Conservation (phyloP, 2,888 invertebrate species). For the Brachynemurus nebulosus region DNA sequence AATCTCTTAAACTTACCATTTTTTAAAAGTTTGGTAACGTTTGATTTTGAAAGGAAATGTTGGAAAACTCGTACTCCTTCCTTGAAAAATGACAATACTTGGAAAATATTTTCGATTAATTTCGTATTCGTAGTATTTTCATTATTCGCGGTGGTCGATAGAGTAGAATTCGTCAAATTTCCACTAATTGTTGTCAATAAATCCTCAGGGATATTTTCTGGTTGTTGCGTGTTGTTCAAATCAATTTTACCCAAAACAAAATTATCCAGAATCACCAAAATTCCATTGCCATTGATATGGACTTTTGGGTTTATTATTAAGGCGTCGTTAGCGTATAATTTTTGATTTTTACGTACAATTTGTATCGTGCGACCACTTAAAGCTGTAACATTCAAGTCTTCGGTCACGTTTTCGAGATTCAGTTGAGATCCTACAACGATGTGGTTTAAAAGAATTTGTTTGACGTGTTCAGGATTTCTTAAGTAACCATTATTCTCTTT, state of each 20-base stretch:
- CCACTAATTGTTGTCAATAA: conserved; percentile 20
- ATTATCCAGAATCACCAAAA: conserved; percentile 32
- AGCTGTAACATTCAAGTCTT: conserved; percentile 34
- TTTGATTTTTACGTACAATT: conserved; percentile 26
- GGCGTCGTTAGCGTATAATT: conserved; percentile 32
- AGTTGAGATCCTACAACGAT: conserved; percentile 41
- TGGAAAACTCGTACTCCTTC: conserved; percentile 48
- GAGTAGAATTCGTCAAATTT: conserved; percentile 14
- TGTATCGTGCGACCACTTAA: conserved; percentile 32
- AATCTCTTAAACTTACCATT: conserved; percentile 35
- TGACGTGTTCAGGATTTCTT: conserved; percentile 36
- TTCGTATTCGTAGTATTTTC: conserved; percentile 22
- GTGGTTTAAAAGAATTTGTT: conserved; percentile 43
- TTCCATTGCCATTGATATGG: conserved; percentile 30
- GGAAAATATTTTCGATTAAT: conserved; percentile 35
- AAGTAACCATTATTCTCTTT: conserved; percentile 33
- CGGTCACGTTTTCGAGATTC: conserved; percentile 34
- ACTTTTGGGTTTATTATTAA: conserved; percentile 30
- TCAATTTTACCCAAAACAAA: conserved; percentile 32
- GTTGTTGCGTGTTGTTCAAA: conserved; percentile 13
- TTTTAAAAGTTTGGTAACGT: conserved; percentile 40
- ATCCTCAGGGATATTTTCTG: conserved; percentile 13
- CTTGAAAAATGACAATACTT: conserved; percentile 43
- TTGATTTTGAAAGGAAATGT: conserved; percentile 45
- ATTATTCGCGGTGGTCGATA: background rate